Evolutionary conservation across 2,888 invertebrate genomes (phyloP).

Genomic region (Pollenia labialis): DNA sequence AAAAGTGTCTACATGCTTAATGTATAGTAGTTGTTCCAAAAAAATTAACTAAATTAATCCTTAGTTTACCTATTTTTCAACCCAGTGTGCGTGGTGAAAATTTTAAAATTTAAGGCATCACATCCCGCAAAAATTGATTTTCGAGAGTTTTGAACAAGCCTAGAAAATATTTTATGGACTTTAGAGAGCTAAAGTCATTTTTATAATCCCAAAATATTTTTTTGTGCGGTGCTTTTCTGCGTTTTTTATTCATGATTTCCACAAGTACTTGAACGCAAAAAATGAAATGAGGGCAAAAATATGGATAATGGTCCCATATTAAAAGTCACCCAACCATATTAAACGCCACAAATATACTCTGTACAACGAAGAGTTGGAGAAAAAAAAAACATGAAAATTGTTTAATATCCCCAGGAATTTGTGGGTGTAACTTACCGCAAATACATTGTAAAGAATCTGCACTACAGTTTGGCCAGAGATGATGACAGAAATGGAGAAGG

Average conservation of each 20-base stretch:
- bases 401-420: conserved; percentile 63
- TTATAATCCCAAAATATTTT: conserved; percentile 34
- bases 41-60: too few species aligned
- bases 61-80: too few species aligned
- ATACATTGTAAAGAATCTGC: conserved; percentile 57
- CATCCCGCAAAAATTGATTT: too few species aligned
- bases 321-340: conserved; percentile 64
- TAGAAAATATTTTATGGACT: neutral
- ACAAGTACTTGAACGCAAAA: conserved; percentile 53
- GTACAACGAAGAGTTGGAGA: conserved; percentile 8
- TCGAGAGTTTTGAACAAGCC: too few species aligned
- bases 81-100: too few species aligned
- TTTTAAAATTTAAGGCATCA: too few species aligned
- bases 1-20: too few species aligned
- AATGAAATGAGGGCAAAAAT: conserved; percentile 66
- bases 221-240: conserved; percentile 12
- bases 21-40: too few species aligned
- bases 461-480: conserved; percentile 60
- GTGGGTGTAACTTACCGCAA: conserved; percentile 70
- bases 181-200: conserved; percentile 15
- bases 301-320: conserved; percentile 69
- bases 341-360: conserved; percentile 29
- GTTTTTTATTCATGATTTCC: conserved; percentile 46
- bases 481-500: conserved; percentile 34
- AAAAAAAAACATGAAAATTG: conserved; percentile 44